These are phyloP conservation scores for Aptenodytes patagonicus DNA, from an alignment of 2,113 vertebrate genomes.

Conservation along the genomic window DNA sequence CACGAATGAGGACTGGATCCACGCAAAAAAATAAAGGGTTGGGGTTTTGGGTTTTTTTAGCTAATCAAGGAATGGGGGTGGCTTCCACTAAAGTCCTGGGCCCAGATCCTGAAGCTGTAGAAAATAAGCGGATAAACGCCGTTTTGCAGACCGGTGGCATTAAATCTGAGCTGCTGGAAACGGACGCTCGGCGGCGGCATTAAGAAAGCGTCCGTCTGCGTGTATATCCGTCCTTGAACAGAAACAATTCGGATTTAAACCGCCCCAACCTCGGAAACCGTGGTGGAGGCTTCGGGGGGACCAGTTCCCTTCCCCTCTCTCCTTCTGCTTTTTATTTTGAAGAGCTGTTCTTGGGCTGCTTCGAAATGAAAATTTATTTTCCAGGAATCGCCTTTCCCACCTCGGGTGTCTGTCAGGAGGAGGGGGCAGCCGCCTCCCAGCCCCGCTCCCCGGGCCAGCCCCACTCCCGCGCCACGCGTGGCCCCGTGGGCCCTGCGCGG, in stretches of 20 bases:
- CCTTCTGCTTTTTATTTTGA: background rate
- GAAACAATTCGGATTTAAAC: background rate
- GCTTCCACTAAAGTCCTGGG: background rate
- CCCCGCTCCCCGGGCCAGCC: background rate
- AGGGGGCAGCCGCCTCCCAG: background rate
- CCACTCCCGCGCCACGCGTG: background rate
- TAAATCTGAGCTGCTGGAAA: background rate
- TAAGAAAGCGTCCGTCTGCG: background rate
- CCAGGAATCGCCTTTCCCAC: background rate
- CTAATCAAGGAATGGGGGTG: background rate
- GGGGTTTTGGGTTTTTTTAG: background rate
- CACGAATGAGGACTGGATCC: background rate
- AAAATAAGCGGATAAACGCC: background rate
- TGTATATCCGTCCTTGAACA: background rate
- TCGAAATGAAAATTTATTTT: background rate
- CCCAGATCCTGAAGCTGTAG: background rate
- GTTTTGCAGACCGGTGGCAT: background rate
- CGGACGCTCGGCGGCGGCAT: background rate
- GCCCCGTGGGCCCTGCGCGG: background rate
- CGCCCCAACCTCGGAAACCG: fast-evolving
- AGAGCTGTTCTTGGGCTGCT: background rate
- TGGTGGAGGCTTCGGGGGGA: background rate
- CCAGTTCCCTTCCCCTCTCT: background rate
- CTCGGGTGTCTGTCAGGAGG: background rate
- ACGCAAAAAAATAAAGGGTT: background rate